Percentiles rank a stretch among this genome's conserved stretches.
Evolutionary conservation across 2,888 invertebrate species (phyloP).

Genomic region (Galeopsomyia nigrocyanea): DNA sequence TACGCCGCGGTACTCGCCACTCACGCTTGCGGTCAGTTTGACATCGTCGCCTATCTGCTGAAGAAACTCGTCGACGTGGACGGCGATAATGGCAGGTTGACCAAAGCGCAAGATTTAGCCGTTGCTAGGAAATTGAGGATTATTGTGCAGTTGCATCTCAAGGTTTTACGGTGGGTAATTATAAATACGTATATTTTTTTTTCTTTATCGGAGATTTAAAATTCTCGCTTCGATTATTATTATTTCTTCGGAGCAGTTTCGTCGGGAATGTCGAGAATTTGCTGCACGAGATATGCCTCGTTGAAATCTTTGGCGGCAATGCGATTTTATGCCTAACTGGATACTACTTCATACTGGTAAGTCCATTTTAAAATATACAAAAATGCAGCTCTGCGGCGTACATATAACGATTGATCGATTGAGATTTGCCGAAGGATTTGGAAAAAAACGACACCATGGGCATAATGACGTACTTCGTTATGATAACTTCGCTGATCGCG

Average conservation of each 20-base stretch:
- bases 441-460: conserved; percentile 34
- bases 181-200: background rate
- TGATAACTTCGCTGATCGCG: conserved; percentile 35
- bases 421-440: conserved; percentile 40
- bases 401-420: background rate
- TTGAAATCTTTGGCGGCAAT: conserved; percentile 48
- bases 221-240: too few relatives aligned
- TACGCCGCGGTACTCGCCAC: conserved; percentile 51
- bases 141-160: conserved; percentile 22
- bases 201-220: too few relatives aligned
- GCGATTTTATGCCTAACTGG: conserved; percentile 48
- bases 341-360: conserved; percentile 50
- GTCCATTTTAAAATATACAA: too few relatives aligned
- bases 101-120: background rate
- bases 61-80: conserved; percentile 45
- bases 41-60: conserved; percentile 45
- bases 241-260: conserved; percentile 26
- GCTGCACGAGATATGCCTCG: conserved; percentile 47
- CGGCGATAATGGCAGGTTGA: conserved; percentile 26
- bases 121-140: conserved; percentile 6
- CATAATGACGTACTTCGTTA: conserved; percentile 28
- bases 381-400: too few relatives aligned
- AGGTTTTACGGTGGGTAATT: conserved; percentile 7
- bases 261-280: conserved; percentile 36
- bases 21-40: conserved; percentile 55